phyloP scores from a whole-genome alignment of 2,888 invertebrate species.

The Troilus luridus region DNA sequence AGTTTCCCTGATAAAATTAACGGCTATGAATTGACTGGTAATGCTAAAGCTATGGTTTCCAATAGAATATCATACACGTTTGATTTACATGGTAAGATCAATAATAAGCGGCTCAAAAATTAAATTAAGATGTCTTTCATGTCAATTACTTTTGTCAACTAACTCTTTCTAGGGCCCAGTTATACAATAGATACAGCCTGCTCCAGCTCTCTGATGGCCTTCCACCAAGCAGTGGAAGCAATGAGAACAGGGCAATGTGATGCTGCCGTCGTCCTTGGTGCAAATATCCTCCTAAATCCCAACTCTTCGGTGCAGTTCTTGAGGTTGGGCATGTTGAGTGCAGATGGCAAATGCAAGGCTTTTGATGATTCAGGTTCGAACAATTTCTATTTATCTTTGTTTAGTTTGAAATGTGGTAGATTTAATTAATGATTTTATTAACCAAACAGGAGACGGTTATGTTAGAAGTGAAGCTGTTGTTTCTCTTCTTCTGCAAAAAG shows the following conservation, averaged over 20 bases:
- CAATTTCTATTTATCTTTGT: neutral
- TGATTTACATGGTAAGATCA: conserved; percentile 71
- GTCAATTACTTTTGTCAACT: conserved; percentile 55
- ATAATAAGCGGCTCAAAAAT: neutral
- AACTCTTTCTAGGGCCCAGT: conserved; percentile 81
- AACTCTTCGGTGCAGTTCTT: conserved; percentile 94
- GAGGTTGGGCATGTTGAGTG: conserved; percentile 92
- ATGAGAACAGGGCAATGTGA: conserved; percentile 93
- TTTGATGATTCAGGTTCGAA: conserved; percentile 85
- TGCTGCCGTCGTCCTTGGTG: conserved; percentile 93
- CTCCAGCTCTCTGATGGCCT: conserved; percentile 92
- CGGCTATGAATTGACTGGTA: conserved; percentile 93
- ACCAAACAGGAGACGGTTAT: conserved; percentile 81
- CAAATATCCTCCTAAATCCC: conserved; percentile 92
- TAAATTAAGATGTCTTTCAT: neutral
- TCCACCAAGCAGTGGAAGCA: conserved; percentile 87
- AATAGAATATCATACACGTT: conserved; percentile 97
- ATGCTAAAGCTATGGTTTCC: conserved; percentile 96
- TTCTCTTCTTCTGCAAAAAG: conserved; percentile 85
- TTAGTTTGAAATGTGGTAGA: neutral
- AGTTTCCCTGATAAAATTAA: conserved; percentile 88
- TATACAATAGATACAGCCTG: conserved; percentile 97
- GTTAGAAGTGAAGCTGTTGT: conserved; percentile 92
- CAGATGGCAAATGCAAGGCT: conserved; percentile 90
- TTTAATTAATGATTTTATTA: neutral